Percentiles rank a stretch among this genome's conserved stretches.
phyloP scores from a whole-genome alignment of 1,140 invertebrate genomes.

The Sesamia nonagrioides region DNA sequence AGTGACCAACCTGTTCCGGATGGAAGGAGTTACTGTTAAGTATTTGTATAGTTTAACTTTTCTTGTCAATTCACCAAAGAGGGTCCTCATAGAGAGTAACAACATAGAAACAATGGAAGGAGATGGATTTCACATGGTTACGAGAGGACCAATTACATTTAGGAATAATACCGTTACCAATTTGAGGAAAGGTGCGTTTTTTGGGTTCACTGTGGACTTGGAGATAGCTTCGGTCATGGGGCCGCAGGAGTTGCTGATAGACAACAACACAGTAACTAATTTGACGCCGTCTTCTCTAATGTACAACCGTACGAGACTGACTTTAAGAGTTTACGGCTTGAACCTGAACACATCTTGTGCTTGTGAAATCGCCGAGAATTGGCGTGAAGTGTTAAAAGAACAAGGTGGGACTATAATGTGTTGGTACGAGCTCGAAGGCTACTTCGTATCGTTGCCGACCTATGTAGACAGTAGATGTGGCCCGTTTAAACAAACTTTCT shows the following conservation, averaged over 20 bases:
- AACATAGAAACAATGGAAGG: slow-evolving; percentile 88
- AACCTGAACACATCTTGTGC: slow-evolving; percentile 89
- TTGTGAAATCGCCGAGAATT: slow-evolving; percentile 86
- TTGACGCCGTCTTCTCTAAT: slow-evolving; percentile 89
- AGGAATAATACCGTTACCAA: slow-evolving; percentile 90
- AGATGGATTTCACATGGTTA: slow-evolving; percentile 89
- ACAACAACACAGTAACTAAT: slow-evolving; percentile 89
- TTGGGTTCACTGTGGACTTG: slow-evolving; percentile 88
- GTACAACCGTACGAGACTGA: slow-evolving; percentile 88
- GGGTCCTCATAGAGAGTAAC: slow-evolving; percentile 90
- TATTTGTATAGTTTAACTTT: slow-evolving; percentile 90
- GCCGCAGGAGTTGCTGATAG: slow-evolving; percentile 88
- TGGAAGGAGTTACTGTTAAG: slow-evolving; percentile 89
- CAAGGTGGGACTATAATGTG: slow-evolving; percentile 76
- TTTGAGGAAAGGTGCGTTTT: slow-evolving; percentile 89
- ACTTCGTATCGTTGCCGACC: slow-evolving; percentile 76
- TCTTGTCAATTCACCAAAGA: slow-evolving; percentile 88
- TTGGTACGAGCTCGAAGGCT: slow-evolving; percentile 76
- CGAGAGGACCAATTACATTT: slow-evolving; percentile 89
- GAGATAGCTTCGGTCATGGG: slow-evolving; percentile 75
- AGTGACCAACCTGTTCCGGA: slow-evolving; percentile 89
- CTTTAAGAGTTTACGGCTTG: slow-evolving; percentile 88
- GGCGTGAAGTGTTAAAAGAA: slow-evolving; percentile 69
- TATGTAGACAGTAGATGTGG: slow-evolving; percentile 78
- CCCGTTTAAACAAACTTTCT: slow-evolving; percentile 79